Evolutionary conservation across 2,797 vertebrate genomes (phyloP).

Genomic region (Semaprochilodus insignis): DNA sequence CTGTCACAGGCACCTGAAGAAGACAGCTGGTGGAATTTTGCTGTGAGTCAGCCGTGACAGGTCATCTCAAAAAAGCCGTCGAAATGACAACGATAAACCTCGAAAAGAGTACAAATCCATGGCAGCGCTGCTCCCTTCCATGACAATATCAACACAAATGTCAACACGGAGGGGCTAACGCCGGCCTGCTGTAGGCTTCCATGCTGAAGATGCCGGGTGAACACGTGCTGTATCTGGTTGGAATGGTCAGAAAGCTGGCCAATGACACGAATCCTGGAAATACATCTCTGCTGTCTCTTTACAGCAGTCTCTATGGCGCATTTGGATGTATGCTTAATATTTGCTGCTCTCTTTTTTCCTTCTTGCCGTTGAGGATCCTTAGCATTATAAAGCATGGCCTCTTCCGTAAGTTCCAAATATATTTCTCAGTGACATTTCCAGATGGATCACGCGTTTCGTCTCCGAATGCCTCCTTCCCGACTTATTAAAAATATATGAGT

Average conservation of each 20-base stretch:
- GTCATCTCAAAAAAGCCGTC: conserved; percentile 64
- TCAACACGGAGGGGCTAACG: conserved; percentile 66
- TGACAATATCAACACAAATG: conserved; percentile 79
- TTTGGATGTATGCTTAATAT: conserved; percentile 40
- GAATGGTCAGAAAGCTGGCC: neutral
- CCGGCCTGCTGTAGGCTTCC: conserved; percentile 62
- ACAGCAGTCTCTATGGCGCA: conserved; percentile 2
- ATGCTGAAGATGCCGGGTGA: conserved; percentile 38
- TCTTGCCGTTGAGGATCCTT: conserved; percentile 1
- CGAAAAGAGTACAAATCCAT: conserved; percentile 60
- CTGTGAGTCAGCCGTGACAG: conserved; percentile 60
- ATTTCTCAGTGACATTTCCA: conserved; percentile 79
- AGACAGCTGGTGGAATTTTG: conserved; percentile 59
- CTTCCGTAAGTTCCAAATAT: conserved; percentile 62
- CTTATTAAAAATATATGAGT: conserved; percentile 68
- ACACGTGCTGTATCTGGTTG: conserved; percentile 24
- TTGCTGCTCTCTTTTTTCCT: conserved; percentile 18
- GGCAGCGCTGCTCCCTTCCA: conserved; percentile 62
- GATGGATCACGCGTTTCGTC: conserved; percentile 66
- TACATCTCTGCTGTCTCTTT: conserved; percentile 6
- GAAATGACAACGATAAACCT: conserved; percentile 68
- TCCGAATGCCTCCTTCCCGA: conserved; percentile 66
- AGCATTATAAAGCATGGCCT: conserved; percentile 25
- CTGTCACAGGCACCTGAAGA: conserved; percentile 62
- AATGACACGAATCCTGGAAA: conserved; percentile 22